Percentiles rank a stretch among this genome's conserved stretches.
Conservation (phyloP, 2,113 vertebrate genomes). For the Tetrax tetrax region DNA sequence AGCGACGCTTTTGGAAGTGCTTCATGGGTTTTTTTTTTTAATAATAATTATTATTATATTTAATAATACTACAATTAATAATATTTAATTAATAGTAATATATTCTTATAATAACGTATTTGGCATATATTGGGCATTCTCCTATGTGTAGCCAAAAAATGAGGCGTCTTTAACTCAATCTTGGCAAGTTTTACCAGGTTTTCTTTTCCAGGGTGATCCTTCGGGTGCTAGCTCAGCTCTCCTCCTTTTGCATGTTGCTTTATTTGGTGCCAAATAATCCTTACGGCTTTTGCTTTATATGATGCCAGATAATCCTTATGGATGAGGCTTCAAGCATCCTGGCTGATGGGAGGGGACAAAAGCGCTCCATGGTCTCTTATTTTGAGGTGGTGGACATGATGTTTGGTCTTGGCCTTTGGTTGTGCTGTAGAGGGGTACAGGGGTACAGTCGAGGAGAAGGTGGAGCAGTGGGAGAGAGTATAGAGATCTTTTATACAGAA, state of each 20-base stretch:
- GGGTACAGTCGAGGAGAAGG: background rate
- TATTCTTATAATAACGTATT: background rate
- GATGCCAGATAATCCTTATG: background rate
- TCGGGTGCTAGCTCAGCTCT: background rate
- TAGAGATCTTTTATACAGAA: background rate
- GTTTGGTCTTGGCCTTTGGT: background rate
- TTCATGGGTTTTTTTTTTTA: background rate
- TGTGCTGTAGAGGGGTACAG: background rate
- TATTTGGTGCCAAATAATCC: background rate
- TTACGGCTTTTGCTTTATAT: background rate
- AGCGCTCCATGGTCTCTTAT: background rate
- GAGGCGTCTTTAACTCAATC: accelerated
- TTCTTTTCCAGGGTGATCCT: background rate
- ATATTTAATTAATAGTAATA: background rate
- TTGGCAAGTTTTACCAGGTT: background rate
- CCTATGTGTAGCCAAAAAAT: background rate
- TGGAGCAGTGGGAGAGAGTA: background rate
- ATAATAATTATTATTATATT: too few species aligned
- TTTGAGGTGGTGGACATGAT: accelerated
- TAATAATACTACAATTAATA: too few species aligned
- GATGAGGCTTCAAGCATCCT: background rate
- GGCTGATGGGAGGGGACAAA: background rate
- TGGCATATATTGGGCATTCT: background rate
- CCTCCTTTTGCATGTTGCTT: background rate
- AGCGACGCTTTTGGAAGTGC: accelerated